phyloP scores from a whole-genome alignment of 2,888 invertebrate species.

The Syrista parreyssii region DNA sequence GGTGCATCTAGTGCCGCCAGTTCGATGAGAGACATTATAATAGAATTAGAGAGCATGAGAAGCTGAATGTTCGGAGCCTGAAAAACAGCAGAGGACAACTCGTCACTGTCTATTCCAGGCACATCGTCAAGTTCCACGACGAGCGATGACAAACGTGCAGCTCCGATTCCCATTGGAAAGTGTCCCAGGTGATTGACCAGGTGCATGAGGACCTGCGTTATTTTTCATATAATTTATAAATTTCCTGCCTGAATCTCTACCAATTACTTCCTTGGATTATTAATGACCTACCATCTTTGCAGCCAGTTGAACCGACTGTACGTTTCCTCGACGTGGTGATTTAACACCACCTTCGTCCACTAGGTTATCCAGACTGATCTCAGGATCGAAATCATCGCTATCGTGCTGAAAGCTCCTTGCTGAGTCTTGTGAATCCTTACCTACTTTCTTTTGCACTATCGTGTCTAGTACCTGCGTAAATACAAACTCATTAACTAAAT shows the following conservation, averaged over 20 bases:
- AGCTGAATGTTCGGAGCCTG: conserved; percentile 85
- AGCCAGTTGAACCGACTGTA: conserved; percentile 70
- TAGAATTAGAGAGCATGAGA: conserved; percentile 84
- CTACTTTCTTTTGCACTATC: conserved; percentile 57
- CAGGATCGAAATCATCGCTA: conserved; percentile 76
- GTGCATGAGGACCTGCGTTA: conserved; percentile 79
- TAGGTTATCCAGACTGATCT: conserved; percentile 78
- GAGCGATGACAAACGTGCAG: conserved; percentile 87
- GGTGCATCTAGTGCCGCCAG: conserved; percentile 86
- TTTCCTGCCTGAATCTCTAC: background rate
- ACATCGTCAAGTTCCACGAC: conserved; percentile 95
- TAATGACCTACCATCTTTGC: conserved; percentile 68
- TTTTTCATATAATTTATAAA: background rate
- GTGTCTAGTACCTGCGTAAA: conserved; percentile 57
- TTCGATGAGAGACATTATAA: conserved; percentile 90
- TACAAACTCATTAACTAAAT: background rate
- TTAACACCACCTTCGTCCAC: conserved; percentile 66
- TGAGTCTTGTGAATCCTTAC: conserved; percentile 35
- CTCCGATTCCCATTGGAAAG: conserved; percentile 92
- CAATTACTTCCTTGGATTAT: background rate
- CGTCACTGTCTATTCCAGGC: conserved; percentile 77
- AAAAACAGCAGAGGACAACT: conserved; percentile 84
- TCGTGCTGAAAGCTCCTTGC: conserved; percentile 60
- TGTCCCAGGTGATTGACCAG: conserved; percentile 93
- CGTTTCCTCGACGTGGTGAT: conserved; percentile 53